A percentile compares a stretch with the other conserved stretches of the same genome.
These are phyloP conservation scores for Phalera bucephala DNA, from an alignment of 2,888 invertebrate species.

Conservation along the genomic window DNA sequence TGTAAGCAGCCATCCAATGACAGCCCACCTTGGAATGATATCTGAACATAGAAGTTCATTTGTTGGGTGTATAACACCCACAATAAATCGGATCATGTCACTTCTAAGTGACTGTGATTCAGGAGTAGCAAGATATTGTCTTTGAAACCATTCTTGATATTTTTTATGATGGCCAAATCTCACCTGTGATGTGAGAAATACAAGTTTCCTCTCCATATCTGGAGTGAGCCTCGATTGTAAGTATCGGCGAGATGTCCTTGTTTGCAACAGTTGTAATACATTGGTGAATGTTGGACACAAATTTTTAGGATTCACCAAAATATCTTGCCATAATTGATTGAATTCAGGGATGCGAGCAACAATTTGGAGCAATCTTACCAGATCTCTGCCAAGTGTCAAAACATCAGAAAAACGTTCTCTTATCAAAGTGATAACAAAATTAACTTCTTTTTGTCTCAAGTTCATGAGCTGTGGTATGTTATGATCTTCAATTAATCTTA, in stretches of 20 bases:
- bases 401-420: constrained; percentile 96
- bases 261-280: constrained; percentile 90
- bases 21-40: constrained; percentile 97
- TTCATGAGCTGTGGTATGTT: constrained; percentile 87
- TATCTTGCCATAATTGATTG: constrained; percentile 93
- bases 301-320: constrained; percentile 89
- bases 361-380: constrained; percentile 94
- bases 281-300: constrained; percentile 91
- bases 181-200: constrained; percentile 92
- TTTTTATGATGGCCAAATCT: constrained; percentile 95
- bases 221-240: constrained; percentile 93
- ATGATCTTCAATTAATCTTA: constrained; percentile 97
- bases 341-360: constrained; percentile 95
- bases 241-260: constrained; percentile 93
- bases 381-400: constrained; percentile 94
- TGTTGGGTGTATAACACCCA: constrained; percentile 96
- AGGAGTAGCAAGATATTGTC: constrained; percentile 94
- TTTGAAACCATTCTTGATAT: constrained; percentile 97
- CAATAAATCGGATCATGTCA: constrained; percentile 96
- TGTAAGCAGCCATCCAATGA: constrained; percentile 96
- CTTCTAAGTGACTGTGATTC: constrained; percentile 95
- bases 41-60: constrained; percentile 97
- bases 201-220: constrained; percentile 96
- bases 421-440: constrained; percentile 91
- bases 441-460: constrained; percentile 95